Conservation (phyloP, 2,113 vertebrate species). For the Xenus cinereus region DNA sequence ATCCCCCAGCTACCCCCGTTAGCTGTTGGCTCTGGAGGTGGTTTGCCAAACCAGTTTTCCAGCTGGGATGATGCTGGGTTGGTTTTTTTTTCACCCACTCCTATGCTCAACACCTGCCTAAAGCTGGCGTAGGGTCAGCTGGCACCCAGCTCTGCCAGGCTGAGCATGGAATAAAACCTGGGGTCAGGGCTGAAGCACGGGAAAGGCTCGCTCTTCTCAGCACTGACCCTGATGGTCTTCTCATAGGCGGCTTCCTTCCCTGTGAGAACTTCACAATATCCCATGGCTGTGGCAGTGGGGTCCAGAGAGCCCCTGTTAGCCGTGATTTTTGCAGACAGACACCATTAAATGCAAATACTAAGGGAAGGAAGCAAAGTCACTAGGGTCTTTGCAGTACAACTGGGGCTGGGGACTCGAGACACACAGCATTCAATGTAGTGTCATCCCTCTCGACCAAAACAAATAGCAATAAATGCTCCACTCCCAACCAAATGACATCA, state of each 20-base stretch:
- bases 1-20: neutral
- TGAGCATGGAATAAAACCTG: neutral
- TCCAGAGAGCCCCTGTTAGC: neutral
- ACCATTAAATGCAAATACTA: neutral
- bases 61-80: neutral
- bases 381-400: neutral
- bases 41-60: neutral
- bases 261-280: neutral
- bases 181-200: neutral
- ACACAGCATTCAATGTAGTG: accelerated
- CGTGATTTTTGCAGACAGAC: neutral
- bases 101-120: neutral
- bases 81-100: neutral
- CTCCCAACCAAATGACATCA: neutral
- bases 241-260: neutral
- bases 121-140: neutral
- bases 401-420: neutral
- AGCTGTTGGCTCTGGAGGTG: neutral
- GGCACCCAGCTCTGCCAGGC: neutral
- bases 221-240: neutral
- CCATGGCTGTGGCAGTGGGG: neutral
- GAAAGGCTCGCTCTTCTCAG: neutral
- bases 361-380: neutral
- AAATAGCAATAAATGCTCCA: neutral
- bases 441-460: neutral